A percentile compares a stretch with the other conserved stretches of the same genome.
Conservation (phyloP, 2,113 vertebrate species). For the Propithecus coquereli region DNA sequence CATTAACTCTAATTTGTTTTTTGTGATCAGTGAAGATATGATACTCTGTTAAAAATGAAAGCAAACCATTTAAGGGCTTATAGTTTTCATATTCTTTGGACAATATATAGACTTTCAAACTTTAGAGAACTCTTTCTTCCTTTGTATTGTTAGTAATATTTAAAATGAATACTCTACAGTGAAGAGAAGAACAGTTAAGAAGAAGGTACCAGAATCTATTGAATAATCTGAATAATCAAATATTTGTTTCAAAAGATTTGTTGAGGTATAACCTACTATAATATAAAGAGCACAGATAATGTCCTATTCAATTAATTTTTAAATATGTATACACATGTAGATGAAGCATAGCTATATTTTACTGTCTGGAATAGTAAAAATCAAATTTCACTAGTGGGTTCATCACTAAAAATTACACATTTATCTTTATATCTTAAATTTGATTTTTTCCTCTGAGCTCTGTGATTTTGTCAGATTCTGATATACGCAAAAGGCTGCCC, state of each 20-base stretch:
- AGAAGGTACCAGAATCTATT: background rate
- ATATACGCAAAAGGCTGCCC: too few species aligned
- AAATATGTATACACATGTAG: background rate
- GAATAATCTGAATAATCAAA: background rate
- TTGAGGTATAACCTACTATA: background rate
- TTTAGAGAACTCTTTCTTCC: conserved; percentile 44
- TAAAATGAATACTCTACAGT: background rate
- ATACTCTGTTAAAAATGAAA: background rate
- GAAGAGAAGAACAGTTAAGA: background rate
- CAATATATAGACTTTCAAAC: background rate
- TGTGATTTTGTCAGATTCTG: background rate
- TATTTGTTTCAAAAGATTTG: background rate
- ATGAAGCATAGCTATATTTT: background rate
- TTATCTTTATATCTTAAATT: background rate
- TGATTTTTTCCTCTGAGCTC: background rate
- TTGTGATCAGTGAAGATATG: background rate
- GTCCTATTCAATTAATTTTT: background rate
- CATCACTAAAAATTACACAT: background rate
- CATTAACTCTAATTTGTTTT: background rate
- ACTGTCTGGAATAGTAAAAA: background rate
- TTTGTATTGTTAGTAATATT: conserved; percentile 57
- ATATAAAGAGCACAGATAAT: background rate
- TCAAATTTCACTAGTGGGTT: background rate
- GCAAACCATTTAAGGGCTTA: background rate
- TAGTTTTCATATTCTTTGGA: background rate